Evolutionary conservation across 2,113 vertebrate genomes (phyloP).

Genomic region (Cyphomyrus plagiostoma): DNA sequence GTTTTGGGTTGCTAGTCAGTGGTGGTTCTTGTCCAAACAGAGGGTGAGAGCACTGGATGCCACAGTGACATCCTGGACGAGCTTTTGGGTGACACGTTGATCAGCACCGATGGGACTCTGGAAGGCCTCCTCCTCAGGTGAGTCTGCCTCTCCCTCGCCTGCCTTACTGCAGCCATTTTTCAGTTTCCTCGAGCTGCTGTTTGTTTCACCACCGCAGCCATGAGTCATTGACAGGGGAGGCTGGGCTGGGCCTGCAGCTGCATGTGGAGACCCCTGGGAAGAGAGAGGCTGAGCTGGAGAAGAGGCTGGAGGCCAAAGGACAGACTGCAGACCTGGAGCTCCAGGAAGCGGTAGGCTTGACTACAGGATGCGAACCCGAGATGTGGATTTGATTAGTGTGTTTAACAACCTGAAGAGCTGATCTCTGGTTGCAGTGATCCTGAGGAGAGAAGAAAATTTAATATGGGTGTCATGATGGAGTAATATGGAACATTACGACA

Average conservation of each 20-base stretch:
- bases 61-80: conserved; percentile 49
- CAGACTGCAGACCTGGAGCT: neutral
- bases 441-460: neutral
- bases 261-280: conserved; percentile 39
- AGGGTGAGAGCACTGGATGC: conserved; percentile 52
- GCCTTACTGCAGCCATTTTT: neutral
- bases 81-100: conserved; percentile 38
- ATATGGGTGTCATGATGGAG: neutral
- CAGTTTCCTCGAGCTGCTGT: conserved; percentile 18
- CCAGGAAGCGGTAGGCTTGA: conserved; percentile 39
- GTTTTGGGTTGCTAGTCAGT: neutral
- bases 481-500: neutral
- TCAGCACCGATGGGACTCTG: conserved; percentile 37
- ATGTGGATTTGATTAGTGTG: neutral
- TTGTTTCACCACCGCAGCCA: conserved; percentile 28
- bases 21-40: conserved; percentile 41
- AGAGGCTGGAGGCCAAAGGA: conserved; percentile 31
- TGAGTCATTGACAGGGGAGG: conserved; percentile 38
- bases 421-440: neutral
- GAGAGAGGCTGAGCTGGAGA: conserved; percentile 31
- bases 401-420: neutral
- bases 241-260: conserved; percentile 28
- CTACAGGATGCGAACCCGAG: no score
- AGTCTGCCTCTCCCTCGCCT: neutral
- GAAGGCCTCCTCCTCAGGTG: conserved; percentile 48